phyloP scores from a whole-genome alignment of 2,113 vertebrate genomes.

The Mustela lutreola region DNA sequence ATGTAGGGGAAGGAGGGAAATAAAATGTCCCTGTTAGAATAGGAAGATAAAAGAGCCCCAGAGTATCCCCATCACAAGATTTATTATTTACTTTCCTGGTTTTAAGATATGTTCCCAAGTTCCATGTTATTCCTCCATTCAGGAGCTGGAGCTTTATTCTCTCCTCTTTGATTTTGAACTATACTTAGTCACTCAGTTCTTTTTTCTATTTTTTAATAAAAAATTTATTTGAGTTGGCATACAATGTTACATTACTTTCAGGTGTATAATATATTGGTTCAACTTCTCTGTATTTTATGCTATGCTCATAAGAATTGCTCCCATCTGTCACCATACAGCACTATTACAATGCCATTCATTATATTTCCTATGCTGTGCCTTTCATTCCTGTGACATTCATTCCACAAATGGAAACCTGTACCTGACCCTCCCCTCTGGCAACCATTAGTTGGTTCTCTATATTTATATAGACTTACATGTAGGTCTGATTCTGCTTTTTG shows the following conservation, averaged over 20 bases:
- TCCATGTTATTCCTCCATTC: not conserved
- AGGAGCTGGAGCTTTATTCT: not conserved
- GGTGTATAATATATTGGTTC: not conserved
- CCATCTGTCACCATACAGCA: not conserved
- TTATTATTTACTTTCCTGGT: not conserved
- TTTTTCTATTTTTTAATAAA: not conserved
- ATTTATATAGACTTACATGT: too few species aligned
- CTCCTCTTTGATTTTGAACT: not conserved
- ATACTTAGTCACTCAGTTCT: not conserved
- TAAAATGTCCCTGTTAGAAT: not conserved
- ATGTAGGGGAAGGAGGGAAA: not conserved
- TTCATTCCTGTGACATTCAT: not conserved
- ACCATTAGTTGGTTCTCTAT: not conserved
- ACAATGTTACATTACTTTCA: not conserved
- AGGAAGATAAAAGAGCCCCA: not conserved
- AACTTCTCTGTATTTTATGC: not conserved
- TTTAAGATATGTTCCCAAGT: not conserved
- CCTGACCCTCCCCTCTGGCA: too few species aligned
- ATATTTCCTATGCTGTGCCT: not conserved
- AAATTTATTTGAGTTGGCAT: not conserved
- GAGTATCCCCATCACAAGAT: not conserved
- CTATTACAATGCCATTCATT: not conserved
- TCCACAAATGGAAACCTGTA: not conserved
- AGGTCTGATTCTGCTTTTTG: not conserved
- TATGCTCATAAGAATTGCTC: not conserved